Evolutionary conservation across 2,888 invertebrate genomes (phyloP).

Genomic region (Thymelicus lineola): DNA sequence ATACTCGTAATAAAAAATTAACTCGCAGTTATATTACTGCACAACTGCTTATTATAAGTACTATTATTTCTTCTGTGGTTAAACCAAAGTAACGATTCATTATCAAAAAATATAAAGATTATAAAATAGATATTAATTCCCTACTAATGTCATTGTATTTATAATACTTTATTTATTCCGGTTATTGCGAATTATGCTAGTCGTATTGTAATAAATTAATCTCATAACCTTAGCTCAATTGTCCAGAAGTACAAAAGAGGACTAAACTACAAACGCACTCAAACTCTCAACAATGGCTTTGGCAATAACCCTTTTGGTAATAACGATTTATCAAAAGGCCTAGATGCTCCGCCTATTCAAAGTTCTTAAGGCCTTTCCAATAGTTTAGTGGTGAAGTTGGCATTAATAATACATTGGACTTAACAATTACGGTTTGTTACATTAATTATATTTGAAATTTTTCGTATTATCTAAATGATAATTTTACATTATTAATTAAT

Average conservation of each 20-base stretch:
- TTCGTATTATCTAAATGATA: too few species aligned
- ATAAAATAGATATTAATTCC: not conserved
- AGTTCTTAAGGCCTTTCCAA: constrained; percentile 10
- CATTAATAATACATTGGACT: constrained; percentile 10
- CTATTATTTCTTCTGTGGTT: too few species aligned
- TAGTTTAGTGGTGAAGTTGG: constrained; percentile 10
- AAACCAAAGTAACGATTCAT: too few species aligned
- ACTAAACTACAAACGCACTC: constrained; percentile 10
- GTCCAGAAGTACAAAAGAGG: constrained; percentile 7
- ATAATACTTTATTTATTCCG: not conserved
- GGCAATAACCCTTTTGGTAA: constrained; percentile 9
- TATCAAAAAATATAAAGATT: too few species aligned
- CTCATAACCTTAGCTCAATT: constrained; percentile 29
- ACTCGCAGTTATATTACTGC: too few species aligned
- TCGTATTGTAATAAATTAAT: constrained; percentile 36
- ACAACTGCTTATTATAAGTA: too few species aligned
- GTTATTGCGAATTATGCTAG: not conserved
- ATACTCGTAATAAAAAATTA: too few species aligned
- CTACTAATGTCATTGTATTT: not conserved
- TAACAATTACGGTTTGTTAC: not conserved
- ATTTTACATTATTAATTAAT: too few species aligned
- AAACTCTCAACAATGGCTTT: constrained; percentile 1
- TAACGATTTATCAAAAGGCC: constrained; percentile 11
- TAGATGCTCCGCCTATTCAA: constrained; percentile 6
- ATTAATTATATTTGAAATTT: not conserved